A percentile compares a stretch with the other conserved stretches of the same genome.
phyloP scores from a whole-genome alignment of 1,140 invertebrate genomes.

The Diabrotica virgifera region DNA sequence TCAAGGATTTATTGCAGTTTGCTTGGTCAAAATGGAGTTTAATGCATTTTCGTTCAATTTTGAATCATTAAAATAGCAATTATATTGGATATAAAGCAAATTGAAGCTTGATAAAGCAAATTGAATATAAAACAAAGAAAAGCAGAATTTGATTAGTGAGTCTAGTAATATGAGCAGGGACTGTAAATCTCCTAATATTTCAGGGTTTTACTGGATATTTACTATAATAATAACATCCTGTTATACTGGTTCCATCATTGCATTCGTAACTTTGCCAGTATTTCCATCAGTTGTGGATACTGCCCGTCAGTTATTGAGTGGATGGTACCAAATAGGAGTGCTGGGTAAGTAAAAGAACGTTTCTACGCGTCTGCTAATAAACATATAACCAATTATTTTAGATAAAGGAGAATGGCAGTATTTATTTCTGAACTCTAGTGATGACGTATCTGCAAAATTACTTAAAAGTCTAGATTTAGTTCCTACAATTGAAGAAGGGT shows the following conservation, averaged over 20 bases:
- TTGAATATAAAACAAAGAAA: neutral
- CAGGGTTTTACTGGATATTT: conserved; percentile 74
- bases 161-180: neutral
- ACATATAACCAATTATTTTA: conserved; percentile 38
- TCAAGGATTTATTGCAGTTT: too few relatives aligned
- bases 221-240: conserved; percentile 76
- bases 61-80: too few relatives aligned
- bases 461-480: conserved; percentile 65
- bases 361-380: neutral
- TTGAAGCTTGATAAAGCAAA: too few relatives aligned
- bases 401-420: conserved; percentile 68
- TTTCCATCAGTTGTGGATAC: conserved; percentile 68
- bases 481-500: conserved; percentile 58
- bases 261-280: conserved; percentile 71
- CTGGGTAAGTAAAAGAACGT: conserved; percentile 49
- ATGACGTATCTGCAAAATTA: conserved; percentile 56
- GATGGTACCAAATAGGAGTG: conserved; percentile 60
- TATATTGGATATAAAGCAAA: too few relatives aligned
- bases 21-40: too few relatives aligned
- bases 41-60: too few relatives aligned
- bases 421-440: conserved; percentile 64
- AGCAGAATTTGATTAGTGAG: neutral
- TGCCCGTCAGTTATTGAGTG: conserved; percentile 57
- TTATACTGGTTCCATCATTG: conserved; percentile 76
- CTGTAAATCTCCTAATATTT: conserved; percentile 23